A percentile compares a stretch with the other conserved stretches of the same genome.
Evolutionary conservation across 2,797 vertebrate genomes (phyloP).

Genomic region (Zonotrichia albicollis): DNA sequence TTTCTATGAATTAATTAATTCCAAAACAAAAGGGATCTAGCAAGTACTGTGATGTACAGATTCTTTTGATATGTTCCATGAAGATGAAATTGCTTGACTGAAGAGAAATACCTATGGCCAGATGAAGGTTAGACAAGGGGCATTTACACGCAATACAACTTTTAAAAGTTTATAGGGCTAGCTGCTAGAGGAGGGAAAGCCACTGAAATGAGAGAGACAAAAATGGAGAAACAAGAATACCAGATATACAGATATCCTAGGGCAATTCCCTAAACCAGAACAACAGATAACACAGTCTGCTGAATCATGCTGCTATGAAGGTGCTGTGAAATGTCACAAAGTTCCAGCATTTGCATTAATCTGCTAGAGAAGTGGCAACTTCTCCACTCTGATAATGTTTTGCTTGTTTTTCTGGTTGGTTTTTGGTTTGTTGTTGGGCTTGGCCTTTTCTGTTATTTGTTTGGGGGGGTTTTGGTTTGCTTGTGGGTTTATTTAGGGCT

Average conservation of each 20-base stretch:
- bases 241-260: not conserved
- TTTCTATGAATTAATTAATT: not conserved
- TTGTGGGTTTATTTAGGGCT: not conserved
- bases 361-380: not conserved
- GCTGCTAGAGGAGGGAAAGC: not conserved
- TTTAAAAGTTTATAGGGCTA: not conserved
- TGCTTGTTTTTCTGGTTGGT: not conserved
- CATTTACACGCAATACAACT: not conserved
- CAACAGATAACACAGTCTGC: not conserved
- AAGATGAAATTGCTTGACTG: not conserved
- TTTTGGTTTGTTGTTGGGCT: not conserved
- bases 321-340: not conserved
- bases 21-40: not conserved
- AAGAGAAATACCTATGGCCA: not conserved
- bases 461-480: accelerated
- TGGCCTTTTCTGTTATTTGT: not conserved
- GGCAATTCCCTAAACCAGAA: not conserved
- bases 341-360: not conserved
- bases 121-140: not conserved
- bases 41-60: not conserved
- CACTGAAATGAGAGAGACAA: not conserved
- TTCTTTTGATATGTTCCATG: not conserved
- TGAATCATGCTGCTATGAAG: not conserved
- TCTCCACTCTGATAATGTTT: not conserved
- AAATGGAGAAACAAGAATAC: not conserved